A percentile compares a stretch with the other conserved stretches of the same genome.
Evolutionary conservation across 2,113 vertebrate genomes (phyloP).

Genomic region (Microtus pennsylvanicus): DNA sequence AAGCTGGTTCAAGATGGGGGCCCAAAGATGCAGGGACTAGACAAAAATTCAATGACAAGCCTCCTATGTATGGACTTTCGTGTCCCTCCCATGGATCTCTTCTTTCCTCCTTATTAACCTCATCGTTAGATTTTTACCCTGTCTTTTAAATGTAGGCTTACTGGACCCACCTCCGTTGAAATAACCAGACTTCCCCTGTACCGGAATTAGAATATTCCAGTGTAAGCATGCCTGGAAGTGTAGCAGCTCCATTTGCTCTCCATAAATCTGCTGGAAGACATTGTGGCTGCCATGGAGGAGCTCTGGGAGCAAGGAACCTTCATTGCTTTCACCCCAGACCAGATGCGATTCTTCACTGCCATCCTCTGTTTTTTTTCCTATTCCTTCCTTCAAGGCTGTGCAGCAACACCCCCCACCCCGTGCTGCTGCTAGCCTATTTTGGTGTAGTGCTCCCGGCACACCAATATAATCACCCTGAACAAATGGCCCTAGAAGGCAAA

Average conservation of each 20-base stretch:
- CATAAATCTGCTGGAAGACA: neutral
- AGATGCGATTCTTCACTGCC: neutral
- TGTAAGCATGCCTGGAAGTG: neutral
- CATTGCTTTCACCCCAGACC: neutral
- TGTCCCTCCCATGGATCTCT: neutral
- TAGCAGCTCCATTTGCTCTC: neutral
- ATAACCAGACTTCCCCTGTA: neutral
- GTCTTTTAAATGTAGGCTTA: neutral
- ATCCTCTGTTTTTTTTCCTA: neutral
- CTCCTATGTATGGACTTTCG: neutral
- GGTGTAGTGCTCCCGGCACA: neutral
- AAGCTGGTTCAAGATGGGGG: neutral
- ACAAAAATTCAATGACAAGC: neutral
- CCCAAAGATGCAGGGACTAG: neutral
- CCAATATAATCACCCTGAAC: neutral
- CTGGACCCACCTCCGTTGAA: neutral
- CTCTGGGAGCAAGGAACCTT: neutral
- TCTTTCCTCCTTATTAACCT: neutral
- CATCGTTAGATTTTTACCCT: neutral
- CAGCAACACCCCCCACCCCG: too few relatives aligned
- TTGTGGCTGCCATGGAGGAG: neutral
- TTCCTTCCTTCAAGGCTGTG: neutral
- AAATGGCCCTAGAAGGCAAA: too few relatives aligned
- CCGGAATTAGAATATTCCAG: neutral
- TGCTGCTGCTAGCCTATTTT: too few relatives aligned